Evolutionary conservation across 2,797 vertebrate genomes (phyloP).

Genomic region (Acipenser transmontanus): DNA sequence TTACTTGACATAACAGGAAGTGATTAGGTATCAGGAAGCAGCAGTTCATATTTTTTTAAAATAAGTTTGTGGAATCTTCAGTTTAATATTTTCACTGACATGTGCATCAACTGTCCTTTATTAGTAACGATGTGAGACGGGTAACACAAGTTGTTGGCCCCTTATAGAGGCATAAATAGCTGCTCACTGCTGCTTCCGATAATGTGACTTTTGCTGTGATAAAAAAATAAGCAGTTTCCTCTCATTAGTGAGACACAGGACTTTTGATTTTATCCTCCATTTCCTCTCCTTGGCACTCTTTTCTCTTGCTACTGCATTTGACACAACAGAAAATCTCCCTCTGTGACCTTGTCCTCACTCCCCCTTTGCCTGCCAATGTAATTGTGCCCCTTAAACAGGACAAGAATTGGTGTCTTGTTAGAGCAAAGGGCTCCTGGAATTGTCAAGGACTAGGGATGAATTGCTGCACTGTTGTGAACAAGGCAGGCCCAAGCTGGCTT

Average conservation of each 20-base stretch:
- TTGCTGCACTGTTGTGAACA: constrained; percentile 22
- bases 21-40: too few species aligned
- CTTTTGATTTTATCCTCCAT: constrained; percentile 6
- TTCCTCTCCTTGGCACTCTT: constrained; percentile 6
- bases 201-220: too few species aligned
- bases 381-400: constrained; percentile 8
- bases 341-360: constrained; percentile 13
- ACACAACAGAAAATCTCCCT: constrained; percentile 3
- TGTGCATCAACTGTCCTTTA: too few species aligned
- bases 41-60: too few species aligned
- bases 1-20: too few species aligned
- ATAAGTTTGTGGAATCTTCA: too few species aligned
- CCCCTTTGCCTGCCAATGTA: neutral
- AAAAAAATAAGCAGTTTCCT: neutral
- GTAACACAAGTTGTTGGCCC: too few species aligned
- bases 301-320: neutral
- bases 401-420: constrained; percentile 27
- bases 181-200: too few species aligned
- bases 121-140: too few species aligned
- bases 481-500: constrained; percentile 20
- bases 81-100: too few species aligned
- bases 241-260: neutral
- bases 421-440: constrained; percentile 20
- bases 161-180: too few species aligned
- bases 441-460: constrained; percentile 17